These are phyloP conservation scores for Batillaria attramentaria DNA, from an alignment of 1,140 invertebrate genomes.

Conservation along the genomic window DNA sequence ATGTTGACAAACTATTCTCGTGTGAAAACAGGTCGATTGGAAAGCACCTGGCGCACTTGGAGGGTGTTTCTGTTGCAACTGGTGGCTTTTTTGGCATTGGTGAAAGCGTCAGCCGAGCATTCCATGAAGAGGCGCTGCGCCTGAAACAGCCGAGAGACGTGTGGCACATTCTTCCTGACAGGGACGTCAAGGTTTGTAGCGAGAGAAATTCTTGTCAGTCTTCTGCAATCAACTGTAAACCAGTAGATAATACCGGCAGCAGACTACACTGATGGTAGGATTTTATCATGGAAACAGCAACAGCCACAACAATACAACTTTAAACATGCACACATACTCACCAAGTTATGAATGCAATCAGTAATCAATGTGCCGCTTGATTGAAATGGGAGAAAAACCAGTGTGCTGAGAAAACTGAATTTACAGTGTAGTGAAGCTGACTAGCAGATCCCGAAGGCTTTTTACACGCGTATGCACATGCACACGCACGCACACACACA, in stretches of 20 bases:
- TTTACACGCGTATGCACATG: background rate
- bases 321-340: background rate
- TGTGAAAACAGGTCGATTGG: constrained; percentile 67
- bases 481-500: background rate
- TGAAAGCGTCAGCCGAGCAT: constrained; percentile 60
- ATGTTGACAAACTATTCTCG: no score
- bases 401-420: no score
- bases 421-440: background rate
- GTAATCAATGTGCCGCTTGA: no score
- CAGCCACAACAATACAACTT: no score
- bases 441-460: background rate
- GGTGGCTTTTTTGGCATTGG: constrained; percentile 68
- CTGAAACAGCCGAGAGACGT: constrained; percentile 34
- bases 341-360: no score
- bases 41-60: constrained; percentile 61
- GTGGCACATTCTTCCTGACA: constrained; percentile 59
- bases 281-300: no score
- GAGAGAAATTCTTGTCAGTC: no score
- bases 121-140: constrained; percentile 42
- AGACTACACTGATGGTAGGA: no score
- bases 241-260: no score
- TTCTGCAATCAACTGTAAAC: no score
- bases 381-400: no score
- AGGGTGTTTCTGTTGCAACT: constrained; percentile 64
- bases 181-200: constrained; percentile 52